A percentile compares a stretch with the other conserved stretches of the same genome.
These are phyloP conservation scores for Caradrina kadenii DNA, from an alignment of 2,888 invertebrate species.

Conservation along the genomic window DNA sequence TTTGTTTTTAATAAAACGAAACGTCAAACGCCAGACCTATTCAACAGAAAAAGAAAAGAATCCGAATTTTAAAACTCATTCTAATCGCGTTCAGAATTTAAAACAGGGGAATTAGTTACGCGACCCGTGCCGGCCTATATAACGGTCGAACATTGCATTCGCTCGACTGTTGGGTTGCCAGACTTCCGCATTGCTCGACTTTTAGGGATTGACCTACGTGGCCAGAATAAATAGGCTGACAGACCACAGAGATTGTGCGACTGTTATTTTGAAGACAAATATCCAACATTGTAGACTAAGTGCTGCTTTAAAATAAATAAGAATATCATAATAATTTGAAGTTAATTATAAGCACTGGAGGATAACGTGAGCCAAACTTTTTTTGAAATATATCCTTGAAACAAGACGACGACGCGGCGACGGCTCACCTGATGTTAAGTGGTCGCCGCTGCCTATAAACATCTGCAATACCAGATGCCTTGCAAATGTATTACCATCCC, in stretches of 20 bases:
- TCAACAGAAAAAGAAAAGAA: conserved; percentile 38
- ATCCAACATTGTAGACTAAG: background rate
- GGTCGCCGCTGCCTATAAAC: too few species aligned
- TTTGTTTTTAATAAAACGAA: conserved; percentile 1
- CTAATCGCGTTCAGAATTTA: conserved; percentile 63
- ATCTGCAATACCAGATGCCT: too few species aligned
- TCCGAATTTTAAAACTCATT: conserved; percentile 39
- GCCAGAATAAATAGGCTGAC: conserved; percentile 21
- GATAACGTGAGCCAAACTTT: too few species aligned
- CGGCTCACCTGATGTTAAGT: too few species aligned
- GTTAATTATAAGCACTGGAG: too few species aligned
- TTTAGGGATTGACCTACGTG: conserved; percentile 35
- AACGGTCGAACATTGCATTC: conserved; percentile 53
- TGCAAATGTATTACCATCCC: too few species aligned
- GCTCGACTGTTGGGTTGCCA: conserved; percentile 35
- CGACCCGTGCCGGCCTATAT: conserved; percentile 59
- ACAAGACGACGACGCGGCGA: too few species aligned
- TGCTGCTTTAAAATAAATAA: background rate
- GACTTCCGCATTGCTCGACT: conserved; percentile 35
- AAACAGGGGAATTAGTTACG: conserved; percentile 54
- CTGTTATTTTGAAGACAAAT: background rate
- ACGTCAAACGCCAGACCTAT: conserved; percentile 9
- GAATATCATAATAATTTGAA: background rate
- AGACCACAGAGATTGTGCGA: background rate
- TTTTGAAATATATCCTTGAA: too few species aligned